These are phyloP conservation scores for Theodoxus fluviatilis DNA, from an alignment of 2,888 invertebrate species.

Conservation along the genomic window DNA sequence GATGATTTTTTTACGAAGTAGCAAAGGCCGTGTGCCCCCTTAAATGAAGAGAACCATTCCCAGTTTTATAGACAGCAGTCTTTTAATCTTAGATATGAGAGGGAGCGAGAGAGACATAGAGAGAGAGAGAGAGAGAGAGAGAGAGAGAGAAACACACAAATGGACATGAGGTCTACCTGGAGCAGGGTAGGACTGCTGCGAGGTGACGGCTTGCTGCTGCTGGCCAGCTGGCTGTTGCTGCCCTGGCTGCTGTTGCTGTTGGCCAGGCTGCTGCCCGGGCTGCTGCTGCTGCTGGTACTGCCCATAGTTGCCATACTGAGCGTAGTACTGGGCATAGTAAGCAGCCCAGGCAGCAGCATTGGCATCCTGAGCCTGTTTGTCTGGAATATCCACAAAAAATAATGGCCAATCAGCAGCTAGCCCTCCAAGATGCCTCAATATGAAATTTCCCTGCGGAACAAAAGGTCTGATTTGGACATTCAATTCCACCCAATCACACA, in stretches of 20 bases:
- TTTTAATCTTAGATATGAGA: no score
- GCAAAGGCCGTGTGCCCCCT: no score
- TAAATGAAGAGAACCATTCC: no score
- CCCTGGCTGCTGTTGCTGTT: slow-evolving; percentile 44
- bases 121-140: slow-evolving; percentile 19
- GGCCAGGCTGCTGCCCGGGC: slow-evolving; percentile 46
- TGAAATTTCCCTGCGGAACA: no score
- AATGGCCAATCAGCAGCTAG: no score
- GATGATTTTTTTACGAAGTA: no score
- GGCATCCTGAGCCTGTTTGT: slow-evolving; percentile 56
- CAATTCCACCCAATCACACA: no score
- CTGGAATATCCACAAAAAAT: slow-evolving; percentile 15
- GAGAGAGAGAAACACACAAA: not conserved
- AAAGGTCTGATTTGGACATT: no score
- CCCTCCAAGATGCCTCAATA: no score
- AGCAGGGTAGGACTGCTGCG: slow-evolving; percentile 34
- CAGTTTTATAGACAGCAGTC: no score
- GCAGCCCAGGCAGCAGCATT: slow-evolving; percentile 69
- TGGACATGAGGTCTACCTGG: slow-evolving; percentile 21
- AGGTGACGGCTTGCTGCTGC: slow-evolving; percentile 52
- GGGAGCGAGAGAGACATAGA: not conserved
- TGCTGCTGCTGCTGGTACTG: slow-evolving; percentile 42
- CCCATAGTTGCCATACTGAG: slow-evolving; percentile 53
- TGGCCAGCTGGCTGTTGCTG: slow-evolving; percentile 59
- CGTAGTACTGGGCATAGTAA: slow-evolving; percentile 68